Percentiles rank a stretch among this genome's conserved stretches.
Conservation (phyloP, 2,888 invertebrate species). For the Agriopis marginaria region DNA sequence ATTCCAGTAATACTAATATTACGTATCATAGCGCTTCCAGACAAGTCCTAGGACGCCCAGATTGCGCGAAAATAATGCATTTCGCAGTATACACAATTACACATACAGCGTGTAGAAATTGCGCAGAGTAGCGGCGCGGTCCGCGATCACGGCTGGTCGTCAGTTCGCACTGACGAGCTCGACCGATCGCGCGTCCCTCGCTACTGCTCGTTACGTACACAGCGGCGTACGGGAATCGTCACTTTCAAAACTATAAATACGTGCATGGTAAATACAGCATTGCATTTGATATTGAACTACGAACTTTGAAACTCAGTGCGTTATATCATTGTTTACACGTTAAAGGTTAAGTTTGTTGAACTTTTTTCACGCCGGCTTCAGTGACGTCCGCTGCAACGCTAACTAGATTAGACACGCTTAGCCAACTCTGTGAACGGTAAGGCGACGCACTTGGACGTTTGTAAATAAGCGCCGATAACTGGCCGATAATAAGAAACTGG, state of each 20-base stretch:
- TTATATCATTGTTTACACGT: conserved; percentile 53
- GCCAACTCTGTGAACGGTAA: conserved; percentile 65
- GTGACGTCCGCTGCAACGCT: conserved; percentile 77
- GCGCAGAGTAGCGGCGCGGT: conserved; percentile 75
- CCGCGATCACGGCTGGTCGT: conserved; percentile 28
- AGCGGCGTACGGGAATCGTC: conserved; percentile 45
- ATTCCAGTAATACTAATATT: background rate
- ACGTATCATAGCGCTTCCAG: background rate
- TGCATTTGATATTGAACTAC: conserved; percentile 3
- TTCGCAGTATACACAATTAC: conserved; percentile 52
- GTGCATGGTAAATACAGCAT: conserved; percentile 16
- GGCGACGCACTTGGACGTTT: conserved; percentile 55
- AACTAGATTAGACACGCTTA: conserved; percentile 80
- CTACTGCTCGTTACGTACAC: conserved; percentile 53
- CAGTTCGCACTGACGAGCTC: conserved; percentile 69
- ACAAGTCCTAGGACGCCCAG: conserved; percentile 25
- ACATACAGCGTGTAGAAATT: conserved; percentile 62
- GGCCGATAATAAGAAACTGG: conserved; percentile 28
- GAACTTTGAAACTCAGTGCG: conserved; percentile 39
- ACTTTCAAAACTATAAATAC: conserved; percentile 47
- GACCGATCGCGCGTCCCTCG: conserved; percentile 67
- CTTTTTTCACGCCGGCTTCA: conserved; percentile 76
- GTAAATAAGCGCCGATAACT: conserved; percentile 54
- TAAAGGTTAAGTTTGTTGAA: conserved; percentile 80
- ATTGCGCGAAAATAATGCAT: conserved; percentile 51